Conservation (phyloP, 2,113 vertebrate species). For the Procapra przewalskii region DNA sequence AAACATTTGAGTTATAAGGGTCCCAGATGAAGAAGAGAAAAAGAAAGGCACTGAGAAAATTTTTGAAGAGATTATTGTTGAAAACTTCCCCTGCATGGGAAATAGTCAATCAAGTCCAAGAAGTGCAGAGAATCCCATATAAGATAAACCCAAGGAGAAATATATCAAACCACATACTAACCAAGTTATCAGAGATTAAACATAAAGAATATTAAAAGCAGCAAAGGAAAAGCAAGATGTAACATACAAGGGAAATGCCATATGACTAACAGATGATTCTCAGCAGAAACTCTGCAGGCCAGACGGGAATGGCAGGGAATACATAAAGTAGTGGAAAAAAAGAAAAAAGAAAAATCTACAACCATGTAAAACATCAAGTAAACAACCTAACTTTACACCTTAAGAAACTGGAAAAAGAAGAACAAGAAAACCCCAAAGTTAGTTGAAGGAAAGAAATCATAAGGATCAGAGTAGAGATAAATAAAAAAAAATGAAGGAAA, state of each 20-base stretch:
- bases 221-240: not conserved
- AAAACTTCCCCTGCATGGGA: not conserved
- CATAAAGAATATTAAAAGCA: not conserved
- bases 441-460: too few relatives aligned
- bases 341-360: not conserved
- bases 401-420: too few relatives aligned
- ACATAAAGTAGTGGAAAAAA: not conserved
- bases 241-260: not conserved
- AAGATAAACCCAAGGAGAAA: not conserved
- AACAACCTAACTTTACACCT: too few relatives aligned
- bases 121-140: not conserved
- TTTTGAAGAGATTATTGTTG: not conserved
- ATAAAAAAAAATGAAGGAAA: too few relatives aligned
- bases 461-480: too few relatives aligned
- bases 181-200: not conserved
- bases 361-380: not conserved
- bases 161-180: not conserved
- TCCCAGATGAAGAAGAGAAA: not conserved
- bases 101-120: not conserved
- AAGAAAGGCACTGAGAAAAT: not conserved
- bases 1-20: not conserved
- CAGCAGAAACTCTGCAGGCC: not conserved
- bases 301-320: not conserved
- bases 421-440: too few relatives aligned
- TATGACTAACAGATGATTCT: not conserved